phyloP scores from a whole-genome alignment of 1,140 invertebrate species.

The Drosophila busckii region DNA sequence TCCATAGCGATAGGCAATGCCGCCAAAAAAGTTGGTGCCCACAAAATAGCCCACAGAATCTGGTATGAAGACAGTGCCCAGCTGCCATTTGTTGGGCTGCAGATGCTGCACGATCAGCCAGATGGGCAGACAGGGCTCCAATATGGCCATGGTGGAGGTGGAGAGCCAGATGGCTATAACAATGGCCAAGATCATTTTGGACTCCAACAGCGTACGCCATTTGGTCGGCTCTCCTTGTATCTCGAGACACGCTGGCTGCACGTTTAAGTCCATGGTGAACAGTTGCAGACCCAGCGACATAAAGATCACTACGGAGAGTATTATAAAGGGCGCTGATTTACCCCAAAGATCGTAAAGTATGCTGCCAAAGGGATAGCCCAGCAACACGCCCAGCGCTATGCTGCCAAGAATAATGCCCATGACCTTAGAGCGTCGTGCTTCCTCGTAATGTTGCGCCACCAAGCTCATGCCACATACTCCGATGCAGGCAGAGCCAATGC shows the following conservation, averaged over 20 bases:
- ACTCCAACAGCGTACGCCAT: constrained; percentile 81
- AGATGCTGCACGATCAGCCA: constrained; percentile 88
- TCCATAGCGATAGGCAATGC: constrained; percentile 83
- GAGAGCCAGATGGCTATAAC: constrained; percentile 86
- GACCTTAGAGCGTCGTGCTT: constrained; percentile 82
- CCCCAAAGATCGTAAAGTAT: constrained; percentile 87
- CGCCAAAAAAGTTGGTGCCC: constrained; percentile 88
- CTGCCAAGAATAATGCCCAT: constrained; percentile 90
- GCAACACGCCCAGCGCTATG: constrained; percentile 87
- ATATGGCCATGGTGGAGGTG: constrained; percentile 88
- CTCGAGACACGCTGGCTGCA: constrained; percentile 54
- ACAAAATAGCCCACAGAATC: constrained; percentile 90
- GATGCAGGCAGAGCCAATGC: constrained; percentile 90
- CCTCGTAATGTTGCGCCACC: constrained; percentile 80
- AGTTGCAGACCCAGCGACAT: constrained; percentile 79
- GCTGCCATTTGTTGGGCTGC: constrained; percentile 87
- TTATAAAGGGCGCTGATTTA: constrained; percentile 86
- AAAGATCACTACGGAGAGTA: constrained; percentile 83
- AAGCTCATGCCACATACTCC: constrained; percentile 86
- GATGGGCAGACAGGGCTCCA: constrained; percentile 90
- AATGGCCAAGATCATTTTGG: constrained; percentile 82
- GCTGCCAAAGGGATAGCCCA: constrained; percentile 89
- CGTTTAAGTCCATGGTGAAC: constrained; percentile 65
- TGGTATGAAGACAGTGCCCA: constrained; percentile 90
- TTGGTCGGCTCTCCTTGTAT: constrained; percentile 63